Evolutionary conservation across 2,797 vertebrate genomes (phyloP).

Genomic region (Erpetoichthys calabaricus): DNA sequence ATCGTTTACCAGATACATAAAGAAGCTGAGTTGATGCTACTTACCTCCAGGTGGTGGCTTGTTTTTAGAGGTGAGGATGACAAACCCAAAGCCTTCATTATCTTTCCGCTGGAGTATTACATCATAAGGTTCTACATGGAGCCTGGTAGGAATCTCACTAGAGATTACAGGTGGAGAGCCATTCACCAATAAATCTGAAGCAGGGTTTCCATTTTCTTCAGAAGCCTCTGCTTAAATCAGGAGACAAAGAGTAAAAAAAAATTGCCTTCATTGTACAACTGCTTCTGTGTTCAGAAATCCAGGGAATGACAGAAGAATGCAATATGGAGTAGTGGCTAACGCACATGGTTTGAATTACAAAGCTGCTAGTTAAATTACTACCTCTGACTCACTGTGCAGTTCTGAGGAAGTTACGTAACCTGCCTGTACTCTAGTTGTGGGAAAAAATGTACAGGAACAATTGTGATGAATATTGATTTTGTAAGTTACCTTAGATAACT

Average conservation of each 20-base stretch:
- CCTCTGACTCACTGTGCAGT: no score
- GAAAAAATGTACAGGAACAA: no score
- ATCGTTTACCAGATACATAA: no score
- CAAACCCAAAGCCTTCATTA: constrained; percentile 91
- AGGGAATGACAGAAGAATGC: no score
- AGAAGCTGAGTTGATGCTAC: constrained; percentile 11
- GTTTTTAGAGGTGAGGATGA: constrained; percentile 94
- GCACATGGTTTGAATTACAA: no score
- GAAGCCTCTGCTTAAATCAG: constrained; percentile 27
- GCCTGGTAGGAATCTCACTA: constrained; percentile 29
- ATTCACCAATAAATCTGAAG: constrained; percentile 42
- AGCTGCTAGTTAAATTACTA: no score
- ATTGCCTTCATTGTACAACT: constrained; percentile 3
- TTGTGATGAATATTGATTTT: no score
- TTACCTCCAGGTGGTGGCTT: constrained; percentile 89
- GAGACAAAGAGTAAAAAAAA: constrained; percentile 1
- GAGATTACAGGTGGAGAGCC: constrained; percentile 55
- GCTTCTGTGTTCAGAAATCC: no score
- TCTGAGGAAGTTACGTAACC: no score
- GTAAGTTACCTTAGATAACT: no score
- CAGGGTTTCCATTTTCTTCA: constrained; percentile 41
- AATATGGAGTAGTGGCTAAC: no score
- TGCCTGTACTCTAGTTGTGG: no score
- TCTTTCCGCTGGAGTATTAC: constrained; percentile 76
- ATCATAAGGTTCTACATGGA: constrained; percentile 61